Conservation (phyloP, 2,888 invertebrate genomes). For the Thera britannica region DNA sequence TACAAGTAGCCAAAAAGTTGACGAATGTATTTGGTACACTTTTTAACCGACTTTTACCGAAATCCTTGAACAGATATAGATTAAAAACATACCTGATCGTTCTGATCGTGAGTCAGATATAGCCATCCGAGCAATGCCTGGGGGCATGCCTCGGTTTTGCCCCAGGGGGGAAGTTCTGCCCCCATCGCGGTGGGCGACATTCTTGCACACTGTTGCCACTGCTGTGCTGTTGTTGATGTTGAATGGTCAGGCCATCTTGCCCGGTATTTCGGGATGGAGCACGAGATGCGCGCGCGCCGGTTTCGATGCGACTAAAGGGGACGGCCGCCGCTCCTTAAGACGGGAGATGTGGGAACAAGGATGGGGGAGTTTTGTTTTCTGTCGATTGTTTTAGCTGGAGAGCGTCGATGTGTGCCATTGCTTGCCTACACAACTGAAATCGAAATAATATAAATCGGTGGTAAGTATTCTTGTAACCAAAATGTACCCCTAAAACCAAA, state of each 20-base stretch:
- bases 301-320: conserved; percentile 64
- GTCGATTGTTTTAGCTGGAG: conserved; percentile 20
- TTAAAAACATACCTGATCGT: conserved; percentile 69
- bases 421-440: too few relatives aligned
- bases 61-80: conserved; percentile 42
- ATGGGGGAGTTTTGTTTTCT: conserved; percentile 38
- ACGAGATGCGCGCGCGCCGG: conserved; percentile 79
- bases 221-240: conserved; percentile 13
- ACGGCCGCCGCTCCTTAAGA: conserved; percentile 67
- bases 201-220: conserved; percentile 41
- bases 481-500: too few relatives aligned
- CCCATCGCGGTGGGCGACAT: conserved; percentile 79
- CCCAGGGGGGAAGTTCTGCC: conserved; percentile 77
- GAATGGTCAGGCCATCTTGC: conserved; percentile 59
- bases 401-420: too few relatives aligned
- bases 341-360: conserved; percentile 70
- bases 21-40: neutral
- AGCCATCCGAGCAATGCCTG: conserved; percentile 78
- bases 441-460: too few relatives aligned
- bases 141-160: conserved; percentile 69
- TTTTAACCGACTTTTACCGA: conserved; percentile 25
- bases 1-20: too few relatives aligned
- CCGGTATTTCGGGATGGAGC: conserved; percentile 64
- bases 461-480: too few relatives aligned
- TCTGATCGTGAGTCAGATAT: conserved; percentile 74